Evolutionary conservation across 2,113 vertebrate genomes (phyloP), one percentile per base, ranked within the genome.

Genomic region (Podarcis muralis): DNA sequence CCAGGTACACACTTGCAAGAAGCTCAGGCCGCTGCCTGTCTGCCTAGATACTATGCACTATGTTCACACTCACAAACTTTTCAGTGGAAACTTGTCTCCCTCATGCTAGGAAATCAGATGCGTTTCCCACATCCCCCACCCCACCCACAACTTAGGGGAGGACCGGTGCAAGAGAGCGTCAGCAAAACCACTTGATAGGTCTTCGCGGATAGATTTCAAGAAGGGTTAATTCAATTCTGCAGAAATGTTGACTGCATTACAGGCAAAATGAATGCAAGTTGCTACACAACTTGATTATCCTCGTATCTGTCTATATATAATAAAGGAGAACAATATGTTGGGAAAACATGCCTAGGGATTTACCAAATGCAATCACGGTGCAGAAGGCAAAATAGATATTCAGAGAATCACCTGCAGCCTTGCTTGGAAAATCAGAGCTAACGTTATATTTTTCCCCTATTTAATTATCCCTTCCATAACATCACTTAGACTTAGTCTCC

Each of bases 391-490:
- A 93, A 91, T 16, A 86, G 88, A 90, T 77, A 82, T 85, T 90
- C 87, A 37, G 77, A 53, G 86, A 87, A 80, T 94, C 91, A 93
- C 81, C 76, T 93, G 74, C 32, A 88, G 68, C 81, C 88, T 87
- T 74, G 90, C 93, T 90, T 92, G 93, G 92, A 94, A 95, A 95
- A 95, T 91, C 77, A 87, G 85, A 48, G 74, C 87, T 48, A 84
- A 86, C 91, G 88, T 93, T 87, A 94, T 82, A 85, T 32, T 91
- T 89, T 79, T 37, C 83, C 82, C 91, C 91, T 92, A 94, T 92
- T 92, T 93, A 92, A 93, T 93, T 89, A 93, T 87, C 93, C 92
- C 84, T 35, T 87, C 83, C 93, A 92, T 94, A 90, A 90, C 72
- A 86, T 94, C 90, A 82, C 71, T 59, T 90, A 88, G 83, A 90